phyloP scores from a whole-genome alignment of 2,797 vertebrate genomes.

The Podarcis siculus region DNA sequence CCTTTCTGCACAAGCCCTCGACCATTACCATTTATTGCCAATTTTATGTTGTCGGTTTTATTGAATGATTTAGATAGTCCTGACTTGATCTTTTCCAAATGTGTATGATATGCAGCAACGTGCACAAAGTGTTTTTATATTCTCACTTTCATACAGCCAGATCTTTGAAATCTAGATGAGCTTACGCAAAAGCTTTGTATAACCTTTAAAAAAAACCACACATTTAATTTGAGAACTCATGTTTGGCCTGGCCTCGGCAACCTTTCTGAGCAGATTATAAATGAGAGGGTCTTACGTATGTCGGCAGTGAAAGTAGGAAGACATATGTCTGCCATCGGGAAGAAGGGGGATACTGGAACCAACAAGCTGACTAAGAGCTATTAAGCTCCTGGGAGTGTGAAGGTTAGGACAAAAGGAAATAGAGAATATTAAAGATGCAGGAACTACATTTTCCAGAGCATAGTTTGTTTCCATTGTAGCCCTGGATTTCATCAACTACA shows the following conservation, averaged over 20 bases:
- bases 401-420: slow-evolving; percentile 75
- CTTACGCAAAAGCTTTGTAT: slow-evolving; percentile 31
- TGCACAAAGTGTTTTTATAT: slow-evolving; percentile 45
- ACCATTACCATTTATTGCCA: slow-evolving; percentile 59
- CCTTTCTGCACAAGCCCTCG: slow-evolving; percentile 46
- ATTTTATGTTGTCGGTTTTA: slow-evolving; percentile 61
- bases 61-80: slow-evolving; percentile 62
- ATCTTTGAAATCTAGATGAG: slow-evolving; percentile 50
- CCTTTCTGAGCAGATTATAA: slow-evolving; percentile 44
- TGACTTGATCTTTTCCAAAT: slow-evolving; percentile 64
- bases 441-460: slow-evolving; percentile 77
- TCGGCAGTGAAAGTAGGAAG: slow-evolving; percentile 61
- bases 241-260: slow-evolving; percentile 14
- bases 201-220: background rate
- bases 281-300: slow-evolving; percentile 49
- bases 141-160: slow-evolving; percentile 49
- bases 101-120: slow-evolving; percentile 42
- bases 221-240: slow-evolving; percentile 39
- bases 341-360: slow-evolving; percentile 67
- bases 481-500: slow-evolving; percentile 73
- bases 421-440: slow-evolving; percentile 68
- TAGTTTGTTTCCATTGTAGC: slow-evolving; percentile 58
- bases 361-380: slow-evolving; percentile 65
- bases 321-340: slow-evolving; percentile 74
- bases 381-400: slow-evolving; percentile 67